A percentile compares a stretch with the other conserved stretches of the same genome.
These are phyloP conservation scores for Buteo buteo DNA, from an alignment of 2,113 vertebrate genomes.

Conservation along the genomic window DNA sequence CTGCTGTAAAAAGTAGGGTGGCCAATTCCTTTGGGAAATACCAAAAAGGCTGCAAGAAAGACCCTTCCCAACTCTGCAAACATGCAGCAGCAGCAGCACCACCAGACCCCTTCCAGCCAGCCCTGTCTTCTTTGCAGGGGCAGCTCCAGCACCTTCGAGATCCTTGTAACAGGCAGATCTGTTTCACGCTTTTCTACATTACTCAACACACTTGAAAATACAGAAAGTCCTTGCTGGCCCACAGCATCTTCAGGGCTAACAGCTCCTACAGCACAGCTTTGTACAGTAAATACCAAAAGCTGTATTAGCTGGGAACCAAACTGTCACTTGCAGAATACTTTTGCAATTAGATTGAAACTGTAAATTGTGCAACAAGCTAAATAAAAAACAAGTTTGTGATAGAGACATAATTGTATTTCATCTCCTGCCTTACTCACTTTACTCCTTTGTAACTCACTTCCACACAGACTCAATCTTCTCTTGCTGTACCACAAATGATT, in stretches of 20 bases:
- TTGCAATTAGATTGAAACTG: constrained; percentile 35
- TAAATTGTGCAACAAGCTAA: constrained; percentile 46
- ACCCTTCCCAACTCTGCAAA: background rate
- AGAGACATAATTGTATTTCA: background rate
- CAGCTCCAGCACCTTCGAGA: background rate
- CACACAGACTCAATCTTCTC: background rate
- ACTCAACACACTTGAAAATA: background rate
- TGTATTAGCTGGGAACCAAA: background rate
- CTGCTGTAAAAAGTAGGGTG: background rate
- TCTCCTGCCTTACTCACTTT: background rate
- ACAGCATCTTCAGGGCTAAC: background rate
- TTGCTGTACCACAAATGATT: background rate
- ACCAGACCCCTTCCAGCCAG: background rate
- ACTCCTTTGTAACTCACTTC: background rate
- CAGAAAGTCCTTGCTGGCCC: background rate
- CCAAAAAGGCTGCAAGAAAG: background rate
- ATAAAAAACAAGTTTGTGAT: background rate
- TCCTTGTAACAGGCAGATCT: background rate
- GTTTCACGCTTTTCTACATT: background rate
- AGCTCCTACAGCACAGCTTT: background rate
- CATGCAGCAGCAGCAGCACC: background rate
- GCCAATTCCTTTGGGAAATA: background rate
- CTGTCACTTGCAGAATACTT: constrained; percentile 25
- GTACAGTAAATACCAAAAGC: background rate
- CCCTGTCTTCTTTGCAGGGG: background rate